phyloP scores from a whole-genome alignment of 2,113 vertebrate species.

The Corydoras sp. region DNA sequence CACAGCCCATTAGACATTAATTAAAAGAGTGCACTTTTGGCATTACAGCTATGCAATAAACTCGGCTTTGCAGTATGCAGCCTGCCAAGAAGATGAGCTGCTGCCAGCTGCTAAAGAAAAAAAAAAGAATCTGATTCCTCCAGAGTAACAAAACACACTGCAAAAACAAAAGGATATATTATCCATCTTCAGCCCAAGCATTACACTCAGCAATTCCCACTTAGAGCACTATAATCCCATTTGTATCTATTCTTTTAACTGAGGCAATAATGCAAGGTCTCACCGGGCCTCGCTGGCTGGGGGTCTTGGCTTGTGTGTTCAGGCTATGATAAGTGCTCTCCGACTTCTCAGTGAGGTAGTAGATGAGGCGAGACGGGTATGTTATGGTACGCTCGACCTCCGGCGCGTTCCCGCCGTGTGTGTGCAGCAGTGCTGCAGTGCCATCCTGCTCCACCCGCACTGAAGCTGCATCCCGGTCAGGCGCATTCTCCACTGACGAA shows the following conservation, averaged over 20 bases:
- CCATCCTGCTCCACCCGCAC: constrained; percentile 61
- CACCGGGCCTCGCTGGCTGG: constrained; percentile 83
- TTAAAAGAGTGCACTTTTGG: background rate
- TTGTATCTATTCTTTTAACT: background rate
- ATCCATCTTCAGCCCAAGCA: background rate
- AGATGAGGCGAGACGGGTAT: constrained; percentile 89
- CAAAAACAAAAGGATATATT: background rate
- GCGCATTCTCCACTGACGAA: constrained; percentile 57
- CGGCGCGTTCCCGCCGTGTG: constrained; percentile 66
- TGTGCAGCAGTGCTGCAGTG: constrained; percentile 68
- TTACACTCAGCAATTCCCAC: background rate
- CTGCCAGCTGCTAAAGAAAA: constrained; percentile 11
- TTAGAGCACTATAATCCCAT: background rate
- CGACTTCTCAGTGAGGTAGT: constrained; percentile 88
- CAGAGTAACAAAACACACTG: constrained; percentile 2
- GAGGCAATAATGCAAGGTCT: constrained; percentile 8
- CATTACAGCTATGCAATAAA: constrained; percentile 7
- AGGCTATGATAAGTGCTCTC: constrained; percentile 92
- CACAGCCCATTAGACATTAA: background rate
- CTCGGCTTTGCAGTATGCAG: background rate
- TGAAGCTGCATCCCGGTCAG: constrained; percentile 61
- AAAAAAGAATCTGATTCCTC: background rate
- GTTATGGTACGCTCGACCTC: constrained; percentile 77
- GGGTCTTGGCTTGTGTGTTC: constrained; percentile 82
- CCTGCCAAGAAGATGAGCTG: constrained; percentile 17